Conservation (phyloP, 2,888 invertebrate genomes). For the Orthosia cruda region DNA sequence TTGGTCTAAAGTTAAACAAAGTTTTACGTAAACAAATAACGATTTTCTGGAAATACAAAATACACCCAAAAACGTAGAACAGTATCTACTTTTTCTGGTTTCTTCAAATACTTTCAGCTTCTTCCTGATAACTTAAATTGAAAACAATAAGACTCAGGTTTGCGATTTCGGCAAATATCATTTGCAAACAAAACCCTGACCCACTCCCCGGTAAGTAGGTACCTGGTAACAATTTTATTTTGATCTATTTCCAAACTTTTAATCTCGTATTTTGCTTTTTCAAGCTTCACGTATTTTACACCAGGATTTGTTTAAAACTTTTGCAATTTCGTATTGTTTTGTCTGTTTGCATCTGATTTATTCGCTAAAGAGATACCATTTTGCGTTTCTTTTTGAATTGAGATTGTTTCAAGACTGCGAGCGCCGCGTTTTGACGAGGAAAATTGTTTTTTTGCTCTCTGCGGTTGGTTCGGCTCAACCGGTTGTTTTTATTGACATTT, state of each 20-base stretch:
- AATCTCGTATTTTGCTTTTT: slow-evolving; percentile 57
- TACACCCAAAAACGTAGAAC: background rate
- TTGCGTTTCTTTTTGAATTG: slow-evolving; percentile 42
- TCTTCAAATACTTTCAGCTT: background rate
- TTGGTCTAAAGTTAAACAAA: too few relatives aligned
- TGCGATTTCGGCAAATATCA: slow-evolving; percentile 36
- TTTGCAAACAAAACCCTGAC: slow-evolving; percentile 41
- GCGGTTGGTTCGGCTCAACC: background rate
- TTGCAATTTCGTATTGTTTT: slow-evolving; percentile 73
- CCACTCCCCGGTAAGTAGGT: slow-evolving; percentile 28
- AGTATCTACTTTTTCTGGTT: slow-evolving; percentile 36
- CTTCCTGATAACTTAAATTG: slow-evolving; percentile 24
- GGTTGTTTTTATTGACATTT: slow-evolving; percentile 12
- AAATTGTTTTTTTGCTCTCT: slow-evolving; percentile 25
- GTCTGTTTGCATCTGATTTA: slow-evolving; percentile 69
- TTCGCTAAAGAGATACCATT: slow-evolving; percentile 28
- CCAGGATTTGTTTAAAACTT: slow-evolving; percentile 75
- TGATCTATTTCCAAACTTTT: slow-evolving; percentile 68
- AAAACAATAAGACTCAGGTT: slow-evolving; percentile 49
- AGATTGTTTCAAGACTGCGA: slow-evolving; percentile 38
- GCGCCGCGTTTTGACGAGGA: slow-evolving; percentile 22
- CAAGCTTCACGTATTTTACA: slow-evolving; percentile 63
- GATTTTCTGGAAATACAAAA: background rate
- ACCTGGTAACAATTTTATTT: slow-evolving; percentile 60
- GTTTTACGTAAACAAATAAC: background rate